Conservation (phyloP, 2,888 invertebrate species). For the Chalcosyrphus nemorum region DNA sequence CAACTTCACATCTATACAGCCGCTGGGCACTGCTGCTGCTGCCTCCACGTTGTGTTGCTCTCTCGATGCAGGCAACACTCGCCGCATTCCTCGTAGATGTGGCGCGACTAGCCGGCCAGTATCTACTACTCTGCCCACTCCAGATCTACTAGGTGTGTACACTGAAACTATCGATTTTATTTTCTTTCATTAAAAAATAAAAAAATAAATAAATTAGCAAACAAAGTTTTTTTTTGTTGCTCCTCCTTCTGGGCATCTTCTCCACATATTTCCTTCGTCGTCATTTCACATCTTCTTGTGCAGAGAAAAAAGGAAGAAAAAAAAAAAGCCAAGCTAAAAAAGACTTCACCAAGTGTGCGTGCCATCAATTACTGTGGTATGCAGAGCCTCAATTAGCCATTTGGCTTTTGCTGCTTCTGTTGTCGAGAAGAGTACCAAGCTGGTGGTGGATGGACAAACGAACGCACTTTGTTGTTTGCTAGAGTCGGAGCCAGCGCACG, state of each 20-base stretch:
- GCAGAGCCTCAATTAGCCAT: conserved; percentile 71
- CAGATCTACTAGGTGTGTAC: conserved; percentile 24
- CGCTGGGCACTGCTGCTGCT: conserved; percentile 50
- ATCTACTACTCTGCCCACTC: conserved; percentile 21
- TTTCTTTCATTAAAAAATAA: conserved; percentile 40
- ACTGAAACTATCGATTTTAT: conserved; percentile 59
- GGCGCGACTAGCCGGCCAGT: conserved; percentile 45
- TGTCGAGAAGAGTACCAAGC: conserved; percentile 11
- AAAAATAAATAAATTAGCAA: not conserved
- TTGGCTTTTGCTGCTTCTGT: conserved; percentile 62
- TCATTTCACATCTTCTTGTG: not conserved
- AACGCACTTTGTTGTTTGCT: conserved; percentile 45
- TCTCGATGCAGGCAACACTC: conserved; percentile 45
- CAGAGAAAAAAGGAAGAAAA: not conserved
- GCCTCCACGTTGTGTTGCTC: conserved; percentile 42
- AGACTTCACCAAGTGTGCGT: conserved; percentile 59
- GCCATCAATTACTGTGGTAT: conserved; percentile 73
- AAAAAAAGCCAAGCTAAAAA: not conserved
- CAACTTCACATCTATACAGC: conserved; percentile 42
- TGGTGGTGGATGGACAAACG: conserved; percentile 25
- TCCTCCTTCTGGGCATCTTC: conserved; percentile 50
- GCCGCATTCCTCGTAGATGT: conserved; percentile 65
- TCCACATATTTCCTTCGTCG: not conserved
- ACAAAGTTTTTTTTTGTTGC: conserved; percentile 32
- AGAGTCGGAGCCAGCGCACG: not conserved